Evolutionary conservation across 2,888 invertebrate genomes (phyloP), one percentile per base, ranked within the genome.

Genomic region (Malachius bipustulatus): DNA sequence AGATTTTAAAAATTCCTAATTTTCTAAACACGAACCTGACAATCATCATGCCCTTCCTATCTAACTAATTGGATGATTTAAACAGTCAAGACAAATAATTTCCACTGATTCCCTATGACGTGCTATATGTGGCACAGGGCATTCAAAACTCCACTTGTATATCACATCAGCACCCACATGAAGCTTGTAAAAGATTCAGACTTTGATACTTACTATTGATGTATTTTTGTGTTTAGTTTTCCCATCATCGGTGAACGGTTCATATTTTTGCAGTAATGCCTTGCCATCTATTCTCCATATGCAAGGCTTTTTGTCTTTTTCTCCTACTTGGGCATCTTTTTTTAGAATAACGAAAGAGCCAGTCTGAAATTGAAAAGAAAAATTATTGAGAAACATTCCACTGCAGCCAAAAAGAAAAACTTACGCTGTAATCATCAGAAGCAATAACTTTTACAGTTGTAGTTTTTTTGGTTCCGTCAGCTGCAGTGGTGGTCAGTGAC

Each of bases 181-280:
- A 8, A 33, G 33, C 3, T 38, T 12, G 32, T 6, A 14, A 36
- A 19, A 19, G 3, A 34, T 36, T 24, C 9, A 24, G 16, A 28
- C 15, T 29, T 26, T 15, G 13, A n/a, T 41, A 56, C 57, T 56
- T 54, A 63, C 63, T 44, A 62, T 54, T 19, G 62, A 62, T 6
- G 63, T 62, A 37, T 57, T 63, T 41, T 55, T 56, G 44, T 62
- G 61, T 43, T 52, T 52, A 26, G 58, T 48, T 47, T 52, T 51
- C 2, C 55, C 59, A 12, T 58, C 55, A 26, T 58, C 56, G 32
- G 55, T 54, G 38, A 61, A 62, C 9, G 62, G 58, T 50, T 64
- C 62, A 44, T 60, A 66, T 45, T 66, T 66, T 44, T 66, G 66
- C 8, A 66, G 47, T n/a, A 65, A 48, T 3, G 62, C 60, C 43